Evolutionary conservation across 2,888 invertebrate species (phyloP).

Genomic region (Xylota segnis): DNA sequence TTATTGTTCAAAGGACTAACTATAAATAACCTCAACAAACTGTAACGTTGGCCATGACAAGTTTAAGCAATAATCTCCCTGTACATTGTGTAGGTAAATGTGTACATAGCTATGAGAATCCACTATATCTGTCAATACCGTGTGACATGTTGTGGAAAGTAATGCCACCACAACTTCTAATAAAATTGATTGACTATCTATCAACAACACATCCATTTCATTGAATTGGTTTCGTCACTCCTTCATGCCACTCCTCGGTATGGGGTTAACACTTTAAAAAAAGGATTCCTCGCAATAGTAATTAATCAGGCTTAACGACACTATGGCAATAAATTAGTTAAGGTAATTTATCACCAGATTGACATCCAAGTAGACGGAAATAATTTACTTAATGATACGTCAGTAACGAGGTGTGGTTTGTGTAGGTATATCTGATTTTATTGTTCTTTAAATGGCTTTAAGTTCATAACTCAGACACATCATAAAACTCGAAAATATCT

Average conservation of each 20-base stretch:
- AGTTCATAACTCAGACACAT: too few relatives aligned
- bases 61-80: neutral
- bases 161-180: neutral
- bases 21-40: neutral
- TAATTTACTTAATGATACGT: slow-evolving; percentile 17
- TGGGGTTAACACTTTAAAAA: slow-evolving; percentile 18
- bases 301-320: slow-evolving; percentile 34
- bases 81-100: neutral
- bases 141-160: neutral
- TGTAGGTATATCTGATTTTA: neutral
- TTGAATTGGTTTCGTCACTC: neutral
- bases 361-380: slow-evolving; percentile 2
- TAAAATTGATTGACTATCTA: slow-evolving; percentile 38
- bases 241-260: neutral
- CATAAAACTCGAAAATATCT: too few relatives aligned
- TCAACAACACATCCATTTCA: slow-evolving; percentile 24
- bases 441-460: neutral
- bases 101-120: neutral
- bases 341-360: slow-evolving; percentile 35
- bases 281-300: slow-evolving; percentile 1
- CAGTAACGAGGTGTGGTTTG: neutral
- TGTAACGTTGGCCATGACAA: neutral
- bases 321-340: slow-evolving; percentile 25
- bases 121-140: neutral
- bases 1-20: neutral